Conservation (phyloP, 2,888 invertebrate genomes). For the Eupithecia inturbata region DNA sequence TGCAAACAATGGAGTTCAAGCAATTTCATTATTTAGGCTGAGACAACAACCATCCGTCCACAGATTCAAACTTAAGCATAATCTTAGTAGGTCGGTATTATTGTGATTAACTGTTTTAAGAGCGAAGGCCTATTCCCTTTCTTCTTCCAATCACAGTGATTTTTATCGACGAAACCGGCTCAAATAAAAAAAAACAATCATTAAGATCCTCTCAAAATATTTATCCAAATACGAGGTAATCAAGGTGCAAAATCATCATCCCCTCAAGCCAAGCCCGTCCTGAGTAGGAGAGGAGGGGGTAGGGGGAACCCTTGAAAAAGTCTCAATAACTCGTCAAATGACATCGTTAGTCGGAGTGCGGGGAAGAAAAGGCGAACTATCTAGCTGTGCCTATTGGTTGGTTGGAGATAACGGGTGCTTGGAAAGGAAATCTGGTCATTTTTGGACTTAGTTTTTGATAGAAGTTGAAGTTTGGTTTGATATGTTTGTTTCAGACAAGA, state of each 20-base stretch:
- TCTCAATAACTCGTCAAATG: conserved; percentile 84
- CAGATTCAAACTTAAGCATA: no score
- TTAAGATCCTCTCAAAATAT: conserved; percentile 1
- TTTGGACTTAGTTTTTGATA: background rate
- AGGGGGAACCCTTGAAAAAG: conserved; percentile 79
- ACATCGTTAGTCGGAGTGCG: conserved; percentile 82
- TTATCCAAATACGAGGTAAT: conserved; percentile 7
- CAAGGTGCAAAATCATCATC: conserved; percentile 33
- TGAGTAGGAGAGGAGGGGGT: conserved; percentile 46
- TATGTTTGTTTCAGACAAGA: background rate
- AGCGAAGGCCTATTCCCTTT: no score
- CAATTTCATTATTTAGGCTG: no score
- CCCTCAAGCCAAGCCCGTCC: conserved; percentile 24
- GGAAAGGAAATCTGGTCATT: background rate
- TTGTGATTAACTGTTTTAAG: no score
- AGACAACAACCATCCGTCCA: no score
- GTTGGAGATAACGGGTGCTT: conserved; percentile 59
- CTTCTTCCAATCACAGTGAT: no score
- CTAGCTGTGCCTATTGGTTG: conserved; percentile 69
- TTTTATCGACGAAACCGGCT: background rate
- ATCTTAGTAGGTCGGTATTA: no score
- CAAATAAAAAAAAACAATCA: background rate
- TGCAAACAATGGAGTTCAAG: no score
- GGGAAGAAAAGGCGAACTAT: conserved; percentile 83
- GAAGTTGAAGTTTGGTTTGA: background rate